A percentile compares a stretch with the other conserved stretches of the same genome.
Conservation (phyloP, 2,888 invertebrate species). For the Rotaria socialis region DNA sequence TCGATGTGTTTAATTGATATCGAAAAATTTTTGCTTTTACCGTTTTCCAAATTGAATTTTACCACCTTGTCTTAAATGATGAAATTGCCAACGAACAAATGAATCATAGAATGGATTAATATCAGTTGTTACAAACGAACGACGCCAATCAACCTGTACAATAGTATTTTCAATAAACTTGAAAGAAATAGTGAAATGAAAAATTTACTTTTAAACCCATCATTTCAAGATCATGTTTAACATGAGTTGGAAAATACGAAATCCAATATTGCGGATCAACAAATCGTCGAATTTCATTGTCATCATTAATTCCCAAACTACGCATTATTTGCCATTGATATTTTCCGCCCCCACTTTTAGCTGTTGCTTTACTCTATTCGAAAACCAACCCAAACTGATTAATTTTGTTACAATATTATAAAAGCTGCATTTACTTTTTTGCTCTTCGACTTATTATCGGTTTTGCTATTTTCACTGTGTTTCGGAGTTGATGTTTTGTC, state of each 20-base stretch:
- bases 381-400: too few species aligned
- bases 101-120: constrained; percentile 94
- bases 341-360: constrained; percentile 31
- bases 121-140: constrained; percentile 96
- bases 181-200: too few species aligned
- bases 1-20: constrained; percentile 49
- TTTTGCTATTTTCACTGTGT: constrained; percentile 55
- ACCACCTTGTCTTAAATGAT: constrained; percentile 75
- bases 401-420: too few species aligned
- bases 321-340: constrained; percentile 69
- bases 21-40: background rate
- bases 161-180: background rate
- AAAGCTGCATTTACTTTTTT: constrained; percentile 67
- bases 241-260: constrained; percentile 88
- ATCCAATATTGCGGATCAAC: constrained; percentile 86
- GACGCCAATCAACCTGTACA: constrained; percentile 85
- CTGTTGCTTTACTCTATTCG: constrained; percentile 19
- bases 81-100: constrained; percentile 93
- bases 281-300: constrained; percentile 83
- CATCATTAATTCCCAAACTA: constrained; percentile 76
- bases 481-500: constrained; percentile 58
- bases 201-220: constrained; percentile 80
- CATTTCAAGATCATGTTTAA: constrained; percentile 76
- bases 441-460: constrained; percentile 78
- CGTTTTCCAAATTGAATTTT: constrained; percentile 90